These are phyloP conservation scores for Torymus tubicola DNA, from an alignment of 2,888 invertebrate genomes.

Conservation along the genomic window DNA sequence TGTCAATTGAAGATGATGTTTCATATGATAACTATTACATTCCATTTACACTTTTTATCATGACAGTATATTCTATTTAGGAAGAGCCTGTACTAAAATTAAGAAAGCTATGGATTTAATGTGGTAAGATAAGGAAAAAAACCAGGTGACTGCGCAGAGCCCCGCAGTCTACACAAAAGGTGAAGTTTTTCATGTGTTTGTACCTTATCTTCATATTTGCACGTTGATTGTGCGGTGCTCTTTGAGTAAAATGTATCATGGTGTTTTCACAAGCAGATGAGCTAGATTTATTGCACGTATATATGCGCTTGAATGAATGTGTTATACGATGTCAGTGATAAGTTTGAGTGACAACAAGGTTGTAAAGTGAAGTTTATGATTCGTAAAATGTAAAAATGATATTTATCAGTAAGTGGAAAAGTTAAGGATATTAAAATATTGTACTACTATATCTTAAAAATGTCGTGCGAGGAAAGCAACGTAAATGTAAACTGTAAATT, in stretches of 20 bases:
- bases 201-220: conserved; percentile 42
- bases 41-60: too few relatives aligned
- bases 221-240: conserved; percentile 10
- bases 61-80: too few relatives aligned
- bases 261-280: conserved; percentile 35
- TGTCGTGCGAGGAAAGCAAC: neutral
- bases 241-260: conserved; percentile 30
- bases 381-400: neutral
- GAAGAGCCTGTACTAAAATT: too few relatives aligned
- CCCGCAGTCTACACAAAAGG: neutral
- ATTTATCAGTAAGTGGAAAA: neutral
- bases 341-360: conserved; percentile 18
- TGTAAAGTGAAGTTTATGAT: conserved; percentile 14
- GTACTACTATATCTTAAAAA: neutral
- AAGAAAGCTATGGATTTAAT: too few relatives aligned
- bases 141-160: too few relatives aligned
- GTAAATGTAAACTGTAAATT: too few relatives aligned
- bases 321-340: conserved; percentile 19
- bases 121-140: too few relatives aligned
- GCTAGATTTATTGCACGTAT: conserved; percentile 28
- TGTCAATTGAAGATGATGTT: too few relatives aligned
- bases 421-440: neutral
- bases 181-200: neutral
- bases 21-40: too few relatives aligned
- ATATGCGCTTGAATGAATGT: conserved; percentile 22